These are phyloP conservation scores for Phalacrocorax brasilianus DNA, from an alignment of 2,113 vertebrate genomes.

Conservation along the genomic window DNA sequence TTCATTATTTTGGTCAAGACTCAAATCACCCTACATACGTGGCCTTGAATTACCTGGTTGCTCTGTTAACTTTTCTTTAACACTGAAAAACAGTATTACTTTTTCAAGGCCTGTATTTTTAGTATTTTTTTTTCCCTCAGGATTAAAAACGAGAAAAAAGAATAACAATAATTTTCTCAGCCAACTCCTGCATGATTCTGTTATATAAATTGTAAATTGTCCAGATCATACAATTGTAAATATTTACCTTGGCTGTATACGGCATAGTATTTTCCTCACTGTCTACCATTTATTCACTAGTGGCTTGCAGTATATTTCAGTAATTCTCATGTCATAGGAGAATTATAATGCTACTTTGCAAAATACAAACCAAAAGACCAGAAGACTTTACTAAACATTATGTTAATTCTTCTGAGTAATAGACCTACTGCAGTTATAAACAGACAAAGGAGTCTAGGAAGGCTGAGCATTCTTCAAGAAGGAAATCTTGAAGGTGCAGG, in stretches of 20 bases:
- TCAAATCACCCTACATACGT: accelerated
- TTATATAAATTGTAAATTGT: not conserved
- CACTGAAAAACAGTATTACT: not conserved
- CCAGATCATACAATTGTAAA: not conserved
- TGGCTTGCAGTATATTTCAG: not conserved
- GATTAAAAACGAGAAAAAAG: not conserved
- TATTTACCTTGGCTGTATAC: not conserved
- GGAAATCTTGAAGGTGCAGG: no score
- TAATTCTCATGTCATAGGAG: not conserved
- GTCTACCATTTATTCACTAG: not conserved
- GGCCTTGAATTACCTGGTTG: not conserved
- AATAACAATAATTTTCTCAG: not conserved
- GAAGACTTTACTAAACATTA: not conserved
- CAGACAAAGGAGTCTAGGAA: no score
- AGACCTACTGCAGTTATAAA: not conserved
- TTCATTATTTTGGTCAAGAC: not conserved
- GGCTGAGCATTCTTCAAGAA: no score
- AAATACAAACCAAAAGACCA: not conserved
- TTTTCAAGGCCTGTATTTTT: not conserved
- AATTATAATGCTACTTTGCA: not conserved
- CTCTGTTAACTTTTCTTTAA: not conserved
- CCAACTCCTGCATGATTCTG: not conserved
- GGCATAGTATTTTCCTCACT: not conserved
- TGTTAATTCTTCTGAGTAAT: not conserved
- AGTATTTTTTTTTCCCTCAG: not conserved